Base-by-base conservation (phyloP, 2,888 invertebrate genomes). In the Caenorhabditis wallacei region DNA sequence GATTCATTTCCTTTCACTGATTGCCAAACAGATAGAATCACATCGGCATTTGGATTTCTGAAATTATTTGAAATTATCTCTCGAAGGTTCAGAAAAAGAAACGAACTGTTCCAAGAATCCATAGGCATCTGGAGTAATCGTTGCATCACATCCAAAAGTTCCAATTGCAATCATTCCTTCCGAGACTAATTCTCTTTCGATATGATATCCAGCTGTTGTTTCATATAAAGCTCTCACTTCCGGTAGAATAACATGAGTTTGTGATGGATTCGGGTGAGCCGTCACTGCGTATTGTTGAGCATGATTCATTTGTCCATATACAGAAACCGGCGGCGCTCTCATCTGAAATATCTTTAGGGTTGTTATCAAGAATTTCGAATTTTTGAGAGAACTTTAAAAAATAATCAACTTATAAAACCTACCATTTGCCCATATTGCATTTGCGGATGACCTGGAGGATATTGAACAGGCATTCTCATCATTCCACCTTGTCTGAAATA, bases 381-480 rank as follows among this genome's bases (percentile, higher is more conserved):
- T 30, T 13, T 30, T 16, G 8, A 30, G 30, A 30, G 3, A 8
- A 30, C 8, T 30, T 30, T 8, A 30, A 57, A 13, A 2, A 13
- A 43, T 30, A n/a, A 5, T n/a, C 2, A 57, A 10, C 13, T 37
- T 35, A 18, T 37, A 22, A 61, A 40, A 56, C 64, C 26, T 11
- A 71, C 71, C 79, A 79, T 71, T 51, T 78, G 78, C 16, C 78
- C 78, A 56, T 56, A 79, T 18, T 79, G 70, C 70, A 79, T 79
- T 20, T 68, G 79, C 7, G 56, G 64, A 20, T 63, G 70, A 35
- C 79, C 70, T 18, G 53, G 56, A n/a, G 79, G 79, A n/a, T 71
- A 71, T 51, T 70, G 63, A 20, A 70, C 61, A 1, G 69, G 70
- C 64, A 70, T 56, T 48, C 70, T 54, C 70, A 79, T 79, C 64